Percentiles rank a stretch among this genome's conserved stretches.
Conservation (phyloP, 2,113 vertebrate genomes). For the Camelus bactrianus region DNA sequence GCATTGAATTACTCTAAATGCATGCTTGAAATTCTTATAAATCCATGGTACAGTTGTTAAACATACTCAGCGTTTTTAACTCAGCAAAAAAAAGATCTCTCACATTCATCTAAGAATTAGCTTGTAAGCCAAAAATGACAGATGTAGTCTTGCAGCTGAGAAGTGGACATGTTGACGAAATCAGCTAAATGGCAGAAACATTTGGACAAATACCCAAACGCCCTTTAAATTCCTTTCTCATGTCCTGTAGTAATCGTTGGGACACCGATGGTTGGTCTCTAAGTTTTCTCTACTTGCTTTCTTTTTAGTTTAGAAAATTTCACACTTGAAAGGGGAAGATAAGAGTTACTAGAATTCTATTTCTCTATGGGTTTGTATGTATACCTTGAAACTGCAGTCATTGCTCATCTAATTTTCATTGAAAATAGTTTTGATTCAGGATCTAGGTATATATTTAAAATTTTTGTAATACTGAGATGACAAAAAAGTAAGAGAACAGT, state of each 20-base stretch:
- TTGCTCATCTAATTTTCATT: slow-evolving; percentile 26
- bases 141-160: slow-evolving; percentile 93
- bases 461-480: background rate
- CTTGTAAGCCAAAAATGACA: slow-evolving; percentile 93
- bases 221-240: slow-evolving; percentile 71
- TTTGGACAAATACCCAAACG: slow-evolving; percentile 78
- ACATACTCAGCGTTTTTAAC: slow-evolving; percentile 93
- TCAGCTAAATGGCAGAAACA: slow-evolving; percentile 83
- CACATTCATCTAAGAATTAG: slow-evolving; percentile 90
- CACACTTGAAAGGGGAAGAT: background rate
- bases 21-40: slow-evolving; percentile 94
- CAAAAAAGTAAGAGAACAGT: background rate
- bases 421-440: background rate
- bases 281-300: slow-evolving; percentile 31
- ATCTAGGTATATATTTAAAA: background rate
- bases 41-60: slow-evolving; percentile 95
- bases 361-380: background rate
- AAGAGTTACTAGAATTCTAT: background rate
- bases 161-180: slow-evolving; percentile 88
- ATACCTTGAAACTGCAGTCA: slow-evolving; percentile 42
- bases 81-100: slow-evolving; percentile 87
- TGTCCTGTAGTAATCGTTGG: slow-evolving; percentile 50
- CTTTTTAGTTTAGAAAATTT: slow-evolving; percentile 47
- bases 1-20: slow-evolving; percentile 89
- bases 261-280: slow-evolving; percentile 18